Evolutionary conservation across 1,140 invertebrate genomes (phyloP), one percentile per base, ranked within the genome.

Genomic region (Paraescarpia echinospica): DNA sequence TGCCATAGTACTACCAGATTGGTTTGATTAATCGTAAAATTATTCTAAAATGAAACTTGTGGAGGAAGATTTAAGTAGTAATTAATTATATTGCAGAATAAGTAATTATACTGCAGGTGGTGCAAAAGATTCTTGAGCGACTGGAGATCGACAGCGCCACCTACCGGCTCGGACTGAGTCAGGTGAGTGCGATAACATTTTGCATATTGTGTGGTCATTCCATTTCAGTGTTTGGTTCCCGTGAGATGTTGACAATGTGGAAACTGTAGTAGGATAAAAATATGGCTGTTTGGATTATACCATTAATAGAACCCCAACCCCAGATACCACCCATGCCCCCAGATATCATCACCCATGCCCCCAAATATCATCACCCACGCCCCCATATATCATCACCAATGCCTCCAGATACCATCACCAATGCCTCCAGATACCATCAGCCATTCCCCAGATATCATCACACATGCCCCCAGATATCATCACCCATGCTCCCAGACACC

Each of bases 91-190:
- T 88, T 97, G 97, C 93, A 97, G 91, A n/a, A n/a, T n/a, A n/a
- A n/a, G n/a, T n/a, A n/a, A 93, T 59, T 93, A 33, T 92, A 93
- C 59, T 97, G 97, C 93, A 97, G 91, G 97, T 98, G 6, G 95
- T 96, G n/a, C 97, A 98, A 95, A 97, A 98, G 93, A 98, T 99
- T 96, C 96, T 99, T 77, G 96, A 98, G 18, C 97, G 97, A n/a
- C 97, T 99, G 89, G 98, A 99, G 95, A 96, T 99, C 90, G 98
- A 99, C 95, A 97, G 97, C 91, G 97, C 98, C 22, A 97, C 97
- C 91, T 99, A 98, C 96, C 97, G 98, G 92, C 97, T 99, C 41
- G 98, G 98, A 27, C 97, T 99, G 91, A 98, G 98, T 96, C 98
- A 99, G 97, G 98, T 99, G 96, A 97, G 97, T 92, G 31, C 6